Conservation (phyloP, 2,113 vertebrate species). For the Cacatua alba region DNA sequence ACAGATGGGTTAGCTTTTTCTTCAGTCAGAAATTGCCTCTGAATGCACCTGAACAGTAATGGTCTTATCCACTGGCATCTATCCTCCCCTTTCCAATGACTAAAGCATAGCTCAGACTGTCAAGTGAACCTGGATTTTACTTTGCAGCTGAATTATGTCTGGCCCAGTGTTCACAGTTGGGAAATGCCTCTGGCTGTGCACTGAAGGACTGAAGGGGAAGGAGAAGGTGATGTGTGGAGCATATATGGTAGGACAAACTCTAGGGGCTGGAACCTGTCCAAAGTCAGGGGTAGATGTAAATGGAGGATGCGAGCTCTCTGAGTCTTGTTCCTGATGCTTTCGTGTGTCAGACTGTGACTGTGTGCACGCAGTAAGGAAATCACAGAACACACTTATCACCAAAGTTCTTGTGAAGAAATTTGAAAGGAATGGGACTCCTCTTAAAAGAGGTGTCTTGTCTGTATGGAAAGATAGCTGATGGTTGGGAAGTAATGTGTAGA, state of each 20-base stretch:
- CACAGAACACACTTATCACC: accelerated
- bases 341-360: background rate
- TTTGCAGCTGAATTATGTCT: background rate
- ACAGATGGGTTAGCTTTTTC: background rate
- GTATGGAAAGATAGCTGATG: background rate
- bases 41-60: background rate
- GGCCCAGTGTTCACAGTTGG: background rate
- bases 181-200: background rate
- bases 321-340: background rate
- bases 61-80: background rate
- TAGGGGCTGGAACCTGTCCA: background rate
- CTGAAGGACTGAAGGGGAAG: background rate
- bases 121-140: background rate
- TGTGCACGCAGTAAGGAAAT: background rate
- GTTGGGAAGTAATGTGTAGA: background rate
- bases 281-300: background rate
- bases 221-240: background rate
- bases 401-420: background rate
- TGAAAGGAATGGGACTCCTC: background rate
- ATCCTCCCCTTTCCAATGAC: background rate
- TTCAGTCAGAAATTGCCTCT: background rate
- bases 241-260: accelerated
- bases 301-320: background rate
- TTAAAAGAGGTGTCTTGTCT: background rate
- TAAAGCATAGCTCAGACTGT: background rate